phyloP scores from a whole-genome alignment of 2,113 vertebrate species.

The Bolborhynchus lineola region DNA sequence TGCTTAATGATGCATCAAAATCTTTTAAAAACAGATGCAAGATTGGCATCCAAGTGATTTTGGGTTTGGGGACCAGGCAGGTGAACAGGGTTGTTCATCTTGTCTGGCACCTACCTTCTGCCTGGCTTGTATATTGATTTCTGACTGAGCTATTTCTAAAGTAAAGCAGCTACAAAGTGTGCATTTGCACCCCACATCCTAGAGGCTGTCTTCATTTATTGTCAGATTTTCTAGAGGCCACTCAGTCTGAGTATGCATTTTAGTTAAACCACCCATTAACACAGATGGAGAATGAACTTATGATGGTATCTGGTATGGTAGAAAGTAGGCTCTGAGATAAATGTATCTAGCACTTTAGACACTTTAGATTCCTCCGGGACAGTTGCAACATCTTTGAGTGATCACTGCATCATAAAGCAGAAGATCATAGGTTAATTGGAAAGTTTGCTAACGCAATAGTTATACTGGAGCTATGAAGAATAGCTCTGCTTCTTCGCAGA shows the following conservation, averaged over 20 bases:
- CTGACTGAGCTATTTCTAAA: neutral
- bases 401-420: neutral
- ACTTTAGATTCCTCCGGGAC: slow-evolving; percentile 32
- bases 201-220: neutral
- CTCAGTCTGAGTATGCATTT: neutral
- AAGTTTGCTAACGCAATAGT: slow-evolving; percentile 27
- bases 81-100: neutral
- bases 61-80: neutral
- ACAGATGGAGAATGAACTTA: neutral
- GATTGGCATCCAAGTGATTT: slow-evolving; percentile 24
- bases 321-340: slow-evolving; percentile 1
- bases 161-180: neutral
- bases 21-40: neutral
- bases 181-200: neutral
- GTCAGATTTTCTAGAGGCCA: slow-evolving; percentile 1
- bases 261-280: slow-evolving; percentile 18
- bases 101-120: neutral
- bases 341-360: slow-evolving; percentile 26
- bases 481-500: neutral
- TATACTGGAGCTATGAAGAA: neutral
- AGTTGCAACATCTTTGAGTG: slow-evolving; percentile 16
- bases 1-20: neutral
- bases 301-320: neutral
- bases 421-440: slow-evolving; percentile 17
- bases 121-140: neutral